Conservation (phyloP, 2,888 invertebrate genomes). For the Drymonia ruficornis region DNA sequence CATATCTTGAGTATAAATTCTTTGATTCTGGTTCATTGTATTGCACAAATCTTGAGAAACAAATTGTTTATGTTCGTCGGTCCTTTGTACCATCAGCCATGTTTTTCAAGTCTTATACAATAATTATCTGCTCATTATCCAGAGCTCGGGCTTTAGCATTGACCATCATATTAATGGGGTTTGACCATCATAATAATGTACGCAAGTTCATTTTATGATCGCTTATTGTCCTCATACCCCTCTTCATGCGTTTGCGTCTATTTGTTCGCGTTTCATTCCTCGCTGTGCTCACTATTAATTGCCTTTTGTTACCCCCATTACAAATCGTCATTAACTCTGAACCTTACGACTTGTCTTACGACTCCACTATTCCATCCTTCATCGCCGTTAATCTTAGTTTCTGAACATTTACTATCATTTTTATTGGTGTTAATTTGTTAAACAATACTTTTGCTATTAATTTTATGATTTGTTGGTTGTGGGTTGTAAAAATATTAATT, state of each 20-base stretch:
- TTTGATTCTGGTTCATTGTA: too few relatives aligned
- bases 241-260: not conserved
- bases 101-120: not conserved
- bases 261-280: not conserved
- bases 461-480: constrained; percentile 2
- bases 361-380: not conserved
- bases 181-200: not conserved
- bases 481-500: not conserved
- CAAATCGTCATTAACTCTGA: not conserved
- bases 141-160: not conserved
- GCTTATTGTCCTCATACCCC: not conserved
- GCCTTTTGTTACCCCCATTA: constrained; percentile 1
- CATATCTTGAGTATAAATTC: too few relatives aligned
- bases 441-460: not conserved
- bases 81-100: too few relatives aligned
- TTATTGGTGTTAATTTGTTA: not conserved
- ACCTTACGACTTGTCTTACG: not conserved
- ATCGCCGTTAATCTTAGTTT: not conserved
- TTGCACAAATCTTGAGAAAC: too few relatives aligned
- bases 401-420: not conserved
- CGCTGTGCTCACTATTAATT: not conserved
- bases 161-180: too few relatives aligned
- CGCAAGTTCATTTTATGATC: not conserved
- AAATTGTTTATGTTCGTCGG: too few relatives aligned
- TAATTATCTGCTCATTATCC: not conserved